Evolutionary conservation across 1,140 invertebrate genomes (phyloP).

Genomic region (Elymnias hypermnestra): DNA sequence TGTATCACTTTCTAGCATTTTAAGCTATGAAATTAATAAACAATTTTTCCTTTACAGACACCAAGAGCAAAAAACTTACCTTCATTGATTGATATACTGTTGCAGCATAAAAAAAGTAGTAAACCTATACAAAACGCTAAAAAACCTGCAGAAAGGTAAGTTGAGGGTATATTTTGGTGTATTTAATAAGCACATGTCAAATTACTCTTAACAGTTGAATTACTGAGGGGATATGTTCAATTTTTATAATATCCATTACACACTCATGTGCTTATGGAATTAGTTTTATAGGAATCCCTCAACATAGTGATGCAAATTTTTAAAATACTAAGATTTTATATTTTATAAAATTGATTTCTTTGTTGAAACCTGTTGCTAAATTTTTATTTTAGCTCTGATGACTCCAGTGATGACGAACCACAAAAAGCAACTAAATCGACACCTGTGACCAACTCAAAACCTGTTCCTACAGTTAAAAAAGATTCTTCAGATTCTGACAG

Average conservation of each 20-base stretch:
- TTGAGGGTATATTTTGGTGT: too few relatives aligned
- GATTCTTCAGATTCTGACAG: constrained; percentile 46
- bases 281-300: too few relatives aligned
- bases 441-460: constrained; percentile 34
- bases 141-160: constrained; percentile 38
- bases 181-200: too few relatives aligned
- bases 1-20: too few relatives aligned
- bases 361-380: too few relatives aligned
- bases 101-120: constrained; percentile 32
- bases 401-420: constrained; percentile 46
- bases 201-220: too few relatives aligned
- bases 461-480: constrained; percentile 31
- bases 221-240: too few relatives aligned
- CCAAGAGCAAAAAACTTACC: constrained; percentile 42
- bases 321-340: too few relatives aligned
- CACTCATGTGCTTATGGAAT: too few relatives aligned
- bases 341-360: too few relatives aligned
- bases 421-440: constrained; percentile 34
- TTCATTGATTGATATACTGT: constrained; percentile 39
- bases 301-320: too few relatives aligned
- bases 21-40: constrained; percentile 6
- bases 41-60: constrained; percentile 47
- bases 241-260: too few relatives aligned
- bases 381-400: constrained; percentile 35
- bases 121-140: constrained; percentile 21